Evolutionary conservation across 2,113 vertebrate species (phyloP), one percentile per base, ranked within the genome.

Genomic region (Megaceryle maxima): DNA sequence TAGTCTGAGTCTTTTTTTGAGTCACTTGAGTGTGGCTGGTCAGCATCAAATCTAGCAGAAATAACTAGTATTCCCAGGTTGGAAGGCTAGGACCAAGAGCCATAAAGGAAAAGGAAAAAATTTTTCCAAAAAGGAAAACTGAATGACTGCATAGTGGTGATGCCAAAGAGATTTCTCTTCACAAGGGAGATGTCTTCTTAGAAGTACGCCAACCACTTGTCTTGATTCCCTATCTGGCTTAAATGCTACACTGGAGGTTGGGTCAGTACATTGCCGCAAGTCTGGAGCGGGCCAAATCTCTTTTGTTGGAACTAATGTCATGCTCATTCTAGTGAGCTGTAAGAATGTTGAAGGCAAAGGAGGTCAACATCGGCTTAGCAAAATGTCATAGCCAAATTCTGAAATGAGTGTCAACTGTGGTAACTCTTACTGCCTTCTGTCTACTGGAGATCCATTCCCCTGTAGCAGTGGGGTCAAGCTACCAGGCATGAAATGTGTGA

Each of bases 121-220:
- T 37, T 37, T 37, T 37, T 37, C 37, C 6, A 22, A 56, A 87
- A 78, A 55, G 19, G 21, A 43, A 64, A 92, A 68, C 19, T 8
- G 39, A 78, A 11, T n/a, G 35, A 22, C 44, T 69, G 35, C 33
- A 29, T 56, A 41, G 44, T 19, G 19, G 16, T 70, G 31, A 16
- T 73, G 48, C 37, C 31, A 46, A 51, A 67, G 57, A 89, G 29
- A 64, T 66, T 39, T 44, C 24, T 63, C 57, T 46, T 1, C 2
- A 35, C 17, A 74, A 37, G 46, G 46, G 31, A 73, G 19, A 15
- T 75, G 26, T 75, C 10, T 0, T 66, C 50, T 64, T 67, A 75
- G 28, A 79, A 66, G 24, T 31, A 48, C 0, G 0, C 43, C 48
- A 82, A 0, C 24, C 19, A 2, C 31, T 82, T 64, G 25, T 9